These are phyloP conservation scores for Drosophila pectinifera DNA, from an alignment of 1,140 invertebrate genomes.

Conservation along the genomic window DNA sequence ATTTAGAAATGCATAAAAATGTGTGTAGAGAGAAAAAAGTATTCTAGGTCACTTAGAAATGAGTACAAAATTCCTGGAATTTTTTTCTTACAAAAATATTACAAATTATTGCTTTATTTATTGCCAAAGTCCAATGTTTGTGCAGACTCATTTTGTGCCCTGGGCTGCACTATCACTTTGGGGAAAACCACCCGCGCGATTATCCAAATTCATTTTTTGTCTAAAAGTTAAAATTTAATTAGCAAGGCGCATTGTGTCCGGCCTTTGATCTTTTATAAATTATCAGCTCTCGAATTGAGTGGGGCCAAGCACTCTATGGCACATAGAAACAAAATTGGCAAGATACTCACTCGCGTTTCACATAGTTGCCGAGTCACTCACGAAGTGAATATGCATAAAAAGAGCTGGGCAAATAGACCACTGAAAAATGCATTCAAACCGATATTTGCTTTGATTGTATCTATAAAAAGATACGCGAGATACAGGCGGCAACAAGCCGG, in stretches of 20 bases:
- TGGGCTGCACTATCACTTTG: slow-evolving; percentile 25
- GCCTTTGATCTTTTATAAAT: slow-evolving; percentile 59
- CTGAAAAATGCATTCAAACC: slow-evolving; percentile 63
- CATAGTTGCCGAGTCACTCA: slow-evolving; percentile 58
- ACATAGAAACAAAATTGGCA: slow-evolving; percentile 35
- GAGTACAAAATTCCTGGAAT: no score
- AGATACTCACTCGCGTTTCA: slow-evolving; percentile 21
- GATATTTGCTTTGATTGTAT: slow-evolving; percentile 61
- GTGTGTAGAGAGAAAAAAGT: no score
- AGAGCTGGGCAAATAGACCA: slow-evolving; percentile 57
- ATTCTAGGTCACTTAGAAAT: no score
- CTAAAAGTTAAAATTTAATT: slow-evolving; percentile 63
- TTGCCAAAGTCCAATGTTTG: slow-evolving; percentile 2
- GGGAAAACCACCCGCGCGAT: slow-evolving; percentile 45
- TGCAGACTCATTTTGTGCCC: slow-evolving; percentile 28
- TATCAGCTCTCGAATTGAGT: slow-evolving; percentile 40
- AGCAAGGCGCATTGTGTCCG: slow-evolving; percentile 54
- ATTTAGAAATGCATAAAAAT: no score
- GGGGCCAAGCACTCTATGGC: slow-evolving; percentile 34
- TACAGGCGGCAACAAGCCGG: slow-evolving; percentile 7
- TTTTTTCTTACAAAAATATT: no score
- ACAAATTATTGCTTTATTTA: no score
- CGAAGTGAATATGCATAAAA: slow-evolving; percentile 75
- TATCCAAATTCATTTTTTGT: slow-evolving; percentile 49
- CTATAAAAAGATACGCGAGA: slow-evolving; percentile 27